Base-by-base conservation (phyloP, 2,888 invertebrate species). In the Ophion slaviceki region DNA sequence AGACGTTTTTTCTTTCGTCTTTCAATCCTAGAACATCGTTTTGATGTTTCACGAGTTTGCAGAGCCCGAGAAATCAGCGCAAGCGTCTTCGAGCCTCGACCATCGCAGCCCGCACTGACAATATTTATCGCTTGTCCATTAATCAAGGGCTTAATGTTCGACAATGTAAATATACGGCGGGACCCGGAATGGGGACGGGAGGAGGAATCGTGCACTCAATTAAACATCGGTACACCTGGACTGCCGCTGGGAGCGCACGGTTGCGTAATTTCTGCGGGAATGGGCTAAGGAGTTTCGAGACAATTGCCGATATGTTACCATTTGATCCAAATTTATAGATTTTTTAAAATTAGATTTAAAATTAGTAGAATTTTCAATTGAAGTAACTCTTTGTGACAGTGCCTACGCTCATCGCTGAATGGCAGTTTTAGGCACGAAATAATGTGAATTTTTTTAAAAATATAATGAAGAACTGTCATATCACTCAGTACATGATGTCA, bases 101-200 rank as follows among this genome's bases (percentile, higher is more conserved):
- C 77, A 80, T 86, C 80, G 75, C 59, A 86, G 64, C 40, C 45
- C 64, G 11, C 64, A 67, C 64, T 68, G 17, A 28, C 62, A 47
- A 72, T 87, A 89, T 89, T 89, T 87, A 90, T 87, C 32, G 77
- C 83, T 53, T 62, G 36, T 62, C 84, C 86, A 80, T 88, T 87
- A 89, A 88, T 88, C 88, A 88, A 80, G 75, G 86, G 81, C 84
- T 82, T 88, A 88, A 87, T 86, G 86, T 88, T 87, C 87, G 88
- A 89, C 88, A 87, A 87, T 86, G 87, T 87, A 86, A 86, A 88
- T 89, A 88, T 79, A 87, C 82, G 78, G 57, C 11, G 32, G 8
- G 53, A 47, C n/a, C 17, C 8, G 62, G 53, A 61, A 61, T 1
- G 20, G 59, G 20, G n/a, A 20, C 7, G 59, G 61, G 76, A 61